phyloP scores from a whole-genome alignment of 2,113 vertebrate species.

The Tilapia sparmanii region DNA sequence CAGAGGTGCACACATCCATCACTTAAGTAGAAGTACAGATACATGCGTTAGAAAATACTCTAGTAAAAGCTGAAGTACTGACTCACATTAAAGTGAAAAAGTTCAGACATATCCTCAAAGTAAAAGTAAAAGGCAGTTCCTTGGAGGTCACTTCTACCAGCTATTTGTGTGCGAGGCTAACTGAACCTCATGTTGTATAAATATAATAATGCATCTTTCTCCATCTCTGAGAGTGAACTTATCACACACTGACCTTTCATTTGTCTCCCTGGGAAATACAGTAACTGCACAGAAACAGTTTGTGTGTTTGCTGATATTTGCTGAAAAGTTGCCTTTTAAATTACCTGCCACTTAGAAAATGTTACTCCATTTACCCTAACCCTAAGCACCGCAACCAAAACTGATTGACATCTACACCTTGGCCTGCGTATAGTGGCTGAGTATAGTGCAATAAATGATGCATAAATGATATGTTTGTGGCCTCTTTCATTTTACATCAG shows the following conservation, averaged over 20 bases:
- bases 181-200: neutral
- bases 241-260: neutral
- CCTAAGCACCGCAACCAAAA: neutral
- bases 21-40: neutral
- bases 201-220: neutral
- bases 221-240: neutral
- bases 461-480: neutral
- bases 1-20: neutral
- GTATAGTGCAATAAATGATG: neutral
- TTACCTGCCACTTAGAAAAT: neutral
- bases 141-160: neutral
- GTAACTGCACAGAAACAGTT: neutral
- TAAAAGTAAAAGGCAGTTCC: neutral
- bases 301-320: neutral
- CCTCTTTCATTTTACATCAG: neutral
- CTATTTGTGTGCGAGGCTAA: neutral
- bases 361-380: rapidly evolving
- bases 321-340: rapidly evolving
- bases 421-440: rapidly evolving
- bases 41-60: neutral
- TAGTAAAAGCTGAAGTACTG: neutral
- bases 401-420: rapidly evolving
- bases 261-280: neutral
- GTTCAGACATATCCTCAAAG: neutral
- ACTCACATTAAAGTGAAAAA: neutral